These are phyloP conservation scores for Aspidiotus rigidus DNA, from an alignment of 2,888 invertebrate species.

Conservation along the genomic window DNA sequence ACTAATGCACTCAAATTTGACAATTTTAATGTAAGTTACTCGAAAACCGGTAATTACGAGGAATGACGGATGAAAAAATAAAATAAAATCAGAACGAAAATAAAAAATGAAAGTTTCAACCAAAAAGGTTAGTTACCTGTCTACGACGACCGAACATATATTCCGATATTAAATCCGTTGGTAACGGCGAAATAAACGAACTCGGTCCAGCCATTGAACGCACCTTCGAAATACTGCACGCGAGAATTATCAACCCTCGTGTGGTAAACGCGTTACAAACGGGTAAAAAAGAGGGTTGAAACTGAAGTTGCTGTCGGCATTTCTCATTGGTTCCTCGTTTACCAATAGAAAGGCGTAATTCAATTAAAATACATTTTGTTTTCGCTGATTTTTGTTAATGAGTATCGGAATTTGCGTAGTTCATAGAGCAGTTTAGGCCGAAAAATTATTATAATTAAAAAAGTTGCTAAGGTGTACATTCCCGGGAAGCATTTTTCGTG, in stretches of 20 bases:
- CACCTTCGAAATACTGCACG: conserved; percentile 14
- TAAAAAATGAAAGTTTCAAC: conserved; percentile 20
- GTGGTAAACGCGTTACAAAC: conserved; percentile 3
- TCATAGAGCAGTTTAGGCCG: too few species aligned
- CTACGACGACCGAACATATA: conserved; percentile 85
- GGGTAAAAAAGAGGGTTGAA: conserved; percentile 30
- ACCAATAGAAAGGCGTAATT: conserved; percentile 27
- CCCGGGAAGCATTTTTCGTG: too few species aligned
- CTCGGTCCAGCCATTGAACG: conserved; percentile 64
- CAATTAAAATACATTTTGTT: conserved; percentile 10
- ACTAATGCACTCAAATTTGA: too few species aligned
- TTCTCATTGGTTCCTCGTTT: conserved; percentile 15
- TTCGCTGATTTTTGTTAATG: too few species aligned
- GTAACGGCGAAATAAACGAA: conserved; percentile 73
- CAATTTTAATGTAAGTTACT: too few species aligned
- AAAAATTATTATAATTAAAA: too few species aligned
- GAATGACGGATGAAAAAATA: too few species aligned
- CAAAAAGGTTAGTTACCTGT: conserved; percentile 45
- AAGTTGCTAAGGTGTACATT: too few species aligned
- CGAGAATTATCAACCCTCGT: conserved; percentile 29
- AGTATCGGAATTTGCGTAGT: too few species aligned
- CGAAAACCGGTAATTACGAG: too few species aligned
- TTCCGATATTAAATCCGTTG: conserved; percentile 79
- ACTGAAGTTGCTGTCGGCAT: conserved; percentile 2
- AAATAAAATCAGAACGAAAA: conserved; percentile 25